phyloP scores from a whole-genome alignment of 2,888 invertebrate species.

The Drosophila villosipedis region DNA sequence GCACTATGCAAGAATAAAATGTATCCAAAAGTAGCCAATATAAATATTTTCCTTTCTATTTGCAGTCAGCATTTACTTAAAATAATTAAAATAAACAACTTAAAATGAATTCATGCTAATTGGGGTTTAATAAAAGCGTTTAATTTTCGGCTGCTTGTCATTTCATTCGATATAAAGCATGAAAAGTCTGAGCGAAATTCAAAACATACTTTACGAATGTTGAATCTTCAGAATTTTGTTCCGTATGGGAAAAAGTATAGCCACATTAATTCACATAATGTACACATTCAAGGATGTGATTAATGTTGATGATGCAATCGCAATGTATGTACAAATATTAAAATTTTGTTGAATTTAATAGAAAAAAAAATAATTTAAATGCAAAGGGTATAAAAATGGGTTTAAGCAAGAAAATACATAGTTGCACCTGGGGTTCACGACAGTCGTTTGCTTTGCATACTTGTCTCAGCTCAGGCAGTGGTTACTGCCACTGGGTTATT shows the following conservation, averaged over 20 bases:
- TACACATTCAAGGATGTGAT: neutral
- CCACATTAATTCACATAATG: neutral
- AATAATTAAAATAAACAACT: no score
- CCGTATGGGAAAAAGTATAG: neutral
- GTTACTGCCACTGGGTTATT: neutral
- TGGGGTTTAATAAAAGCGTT: no score
- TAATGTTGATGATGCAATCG: neutral
- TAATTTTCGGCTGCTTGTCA: no score
- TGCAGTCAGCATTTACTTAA: no score
- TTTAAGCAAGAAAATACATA: neutral
- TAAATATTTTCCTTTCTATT: no score
- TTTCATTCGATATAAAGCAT: neutral
- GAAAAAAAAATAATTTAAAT: neutral
- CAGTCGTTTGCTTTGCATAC: neutral
- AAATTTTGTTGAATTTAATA: neutral
- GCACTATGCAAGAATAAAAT: no score
- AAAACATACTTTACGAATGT: neutral
- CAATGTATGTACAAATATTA: neutral
- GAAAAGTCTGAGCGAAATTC: neutral
- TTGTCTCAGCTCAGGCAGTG: neutral
- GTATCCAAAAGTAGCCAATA: no score
- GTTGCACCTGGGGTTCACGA: conserved; percentile 7
- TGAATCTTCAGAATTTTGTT: neutral
- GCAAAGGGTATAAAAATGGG: neutral
- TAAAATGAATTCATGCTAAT: neutral